These are phyloP conservation scores for Pontoporia blainvillei DNA, from an alignment of 2,113 vertebrate genomes.

Conservation along the genomic window DNA sequence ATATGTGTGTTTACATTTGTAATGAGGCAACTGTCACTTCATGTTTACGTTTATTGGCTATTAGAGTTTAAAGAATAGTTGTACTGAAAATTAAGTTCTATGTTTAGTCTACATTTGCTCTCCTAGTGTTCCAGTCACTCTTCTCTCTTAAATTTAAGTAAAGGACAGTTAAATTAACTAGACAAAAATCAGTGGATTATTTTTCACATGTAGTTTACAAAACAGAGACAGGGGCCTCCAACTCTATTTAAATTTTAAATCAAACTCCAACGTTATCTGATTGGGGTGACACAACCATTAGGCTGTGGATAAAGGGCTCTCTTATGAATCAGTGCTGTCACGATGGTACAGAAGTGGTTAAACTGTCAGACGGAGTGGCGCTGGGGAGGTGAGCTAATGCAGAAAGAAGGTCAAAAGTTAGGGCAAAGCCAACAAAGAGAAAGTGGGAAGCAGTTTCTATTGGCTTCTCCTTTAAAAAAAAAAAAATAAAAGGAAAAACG, in stretches of 20 bases:
- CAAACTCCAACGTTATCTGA: background rate
- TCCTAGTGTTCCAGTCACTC: background rate
- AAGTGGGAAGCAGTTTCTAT: background rate
- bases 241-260: background rate
- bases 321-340: background rate
- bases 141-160: background rate
- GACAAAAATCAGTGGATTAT: background rate
- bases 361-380: background rate
- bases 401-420: background rate
- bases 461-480: background rate
- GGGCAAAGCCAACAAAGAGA: background rate
- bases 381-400: background rate
- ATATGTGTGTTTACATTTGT: background rate
- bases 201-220: background rate
- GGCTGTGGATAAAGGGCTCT: background rate
- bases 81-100: background rate
- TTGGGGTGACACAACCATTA: background rate
- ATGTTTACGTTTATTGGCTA: background rate
- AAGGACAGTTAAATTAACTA: background rate
- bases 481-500: background rate
- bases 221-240: background rate
- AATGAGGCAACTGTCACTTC: slow-evolving; percentile 2
- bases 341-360: background rate
- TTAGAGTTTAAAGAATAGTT: slow-evolving; percentile 40
- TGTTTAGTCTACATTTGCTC: background rate